Conservation (phyloP, 2,797 vertebrate species). For the Momotus momota region DNA sequence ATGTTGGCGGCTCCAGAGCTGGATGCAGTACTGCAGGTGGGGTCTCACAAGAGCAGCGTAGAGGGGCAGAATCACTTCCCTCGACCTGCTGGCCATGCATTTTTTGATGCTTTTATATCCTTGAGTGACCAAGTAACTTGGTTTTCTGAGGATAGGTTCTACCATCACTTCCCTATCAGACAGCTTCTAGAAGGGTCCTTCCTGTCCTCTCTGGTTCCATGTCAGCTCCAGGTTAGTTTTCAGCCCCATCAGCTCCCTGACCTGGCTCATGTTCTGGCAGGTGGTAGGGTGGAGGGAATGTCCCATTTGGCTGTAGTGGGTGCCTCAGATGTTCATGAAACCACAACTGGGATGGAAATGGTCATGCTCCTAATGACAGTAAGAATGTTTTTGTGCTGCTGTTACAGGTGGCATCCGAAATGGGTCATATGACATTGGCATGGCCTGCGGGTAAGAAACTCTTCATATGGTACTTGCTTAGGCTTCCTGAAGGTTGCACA, state of each 20-base stretch:
- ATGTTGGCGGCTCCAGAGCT: too few relatives aligned
- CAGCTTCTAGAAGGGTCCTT: not conserved
- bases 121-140: accelerated
- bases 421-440: slow-evolving; percentile 89
- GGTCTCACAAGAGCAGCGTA: too few relatives aligned
- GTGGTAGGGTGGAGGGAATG: not conserved
- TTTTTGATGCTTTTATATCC: not conserved
- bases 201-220: not conserved
- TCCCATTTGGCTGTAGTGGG: not conserved
- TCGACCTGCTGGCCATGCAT: too few relatives aligned
- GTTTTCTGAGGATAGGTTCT: not conserved
- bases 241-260: not conserved
- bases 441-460: slow-evolving; percentile 92
- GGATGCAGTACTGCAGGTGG: too few relatives aligned
- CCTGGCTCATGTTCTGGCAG: not conserved
- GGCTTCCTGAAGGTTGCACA: not conserved
- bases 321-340: not conserved
- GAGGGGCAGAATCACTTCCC: too few relatives aligned
- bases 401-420: slow-evolving; percentile 92
- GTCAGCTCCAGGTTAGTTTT: not conserved
- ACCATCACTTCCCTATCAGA: not conserved
- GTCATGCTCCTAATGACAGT: not conserved
- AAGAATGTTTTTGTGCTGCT: slow-evolving; percentile 45
- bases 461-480: not conserved
- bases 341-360: not conserved